phyloP scores from a whole-genome alignment of 1,140 invertebrate genomes.

The Drosophila pachea region DNA sequence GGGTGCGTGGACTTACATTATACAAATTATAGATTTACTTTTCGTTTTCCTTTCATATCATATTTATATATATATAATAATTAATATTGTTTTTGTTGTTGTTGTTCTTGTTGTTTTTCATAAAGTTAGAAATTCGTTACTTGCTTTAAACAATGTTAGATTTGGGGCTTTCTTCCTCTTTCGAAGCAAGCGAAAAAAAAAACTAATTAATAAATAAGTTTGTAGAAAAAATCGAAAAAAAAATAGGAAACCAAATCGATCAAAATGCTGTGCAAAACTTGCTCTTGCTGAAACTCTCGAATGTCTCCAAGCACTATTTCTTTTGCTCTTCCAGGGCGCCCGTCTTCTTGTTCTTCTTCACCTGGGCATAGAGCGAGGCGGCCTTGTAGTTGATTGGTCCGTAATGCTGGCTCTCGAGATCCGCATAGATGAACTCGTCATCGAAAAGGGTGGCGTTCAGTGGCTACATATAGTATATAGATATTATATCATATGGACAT shows the following conservation, averaged over 20 bases:
- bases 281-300: not conserved
- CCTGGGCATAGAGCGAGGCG: conserved; percentile 87
- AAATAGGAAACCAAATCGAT: conserved; percentile 19
- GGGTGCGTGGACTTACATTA: conserved; percentile 40
- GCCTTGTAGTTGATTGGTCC: conserved; percentile 94
- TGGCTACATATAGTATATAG: conserved; percentile 74
- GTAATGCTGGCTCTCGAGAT: conserved; percentile 87
- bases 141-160: conserved; percentile 54
- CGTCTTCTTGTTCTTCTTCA: conserved; percentile 82
- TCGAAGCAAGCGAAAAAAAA: conserved; percentile 31
- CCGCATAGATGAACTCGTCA: conserved; percentile 92
- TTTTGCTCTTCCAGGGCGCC: conserved; percentile 69
- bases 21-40: conserved; percentile 24
- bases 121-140: conserved; percentile 62
- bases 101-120: conserved; percentile 9
- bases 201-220: conserved; percentile 17
- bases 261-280: conserved; percentile 54
- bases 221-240: conserved; percentile 3
- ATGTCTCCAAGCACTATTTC: conserved; percentile 31
- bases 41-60: conserved; percentile 11
- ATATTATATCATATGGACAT: not conserved
- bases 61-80: conserved; percentile 47
- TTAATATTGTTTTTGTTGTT: conserved; percentile 41
- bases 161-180: conserved; percentile 10
- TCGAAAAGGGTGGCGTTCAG: conserved; percentile 81